These are phyloP conservation scores for Microcebus jonahi DNA, from an alignment of 2,113 vertebrate genomes.

Conservation along the genomic window DNA sequence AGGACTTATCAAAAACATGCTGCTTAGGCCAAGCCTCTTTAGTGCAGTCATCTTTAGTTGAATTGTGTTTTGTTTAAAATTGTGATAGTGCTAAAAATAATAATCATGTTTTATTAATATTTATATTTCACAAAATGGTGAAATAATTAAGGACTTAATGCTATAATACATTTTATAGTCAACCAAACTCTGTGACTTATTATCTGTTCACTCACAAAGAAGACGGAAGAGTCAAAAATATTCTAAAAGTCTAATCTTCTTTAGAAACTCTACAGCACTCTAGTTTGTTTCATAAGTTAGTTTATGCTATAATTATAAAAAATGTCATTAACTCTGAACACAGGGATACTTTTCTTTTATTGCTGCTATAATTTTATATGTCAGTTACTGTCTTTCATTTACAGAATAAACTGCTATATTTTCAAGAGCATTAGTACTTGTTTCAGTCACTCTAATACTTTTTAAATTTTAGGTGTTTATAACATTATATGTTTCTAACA, in stretches of 20 bases:
- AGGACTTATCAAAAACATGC: slow-evolving; percentile 52
- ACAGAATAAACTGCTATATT: slow-evolving; percentile 65
- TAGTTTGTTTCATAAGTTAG: slow-evolving; percentile 73
- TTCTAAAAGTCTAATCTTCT: slow-evolving; percentile 54
- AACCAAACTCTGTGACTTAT: slow-evolving; percentile 77
- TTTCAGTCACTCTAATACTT: not conserved
- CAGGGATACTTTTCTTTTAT: slow-evolving; percentile 76
- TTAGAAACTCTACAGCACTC: slow-evolving; percentile 57
- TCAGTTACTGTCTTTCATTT: slow-evolving; percentile 64
- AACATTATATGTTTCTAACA: not conserved
- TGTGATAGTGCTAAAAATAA: slow-evolving; percentile 63
- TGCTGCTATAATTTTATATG: slow-evolving; percentile 77
- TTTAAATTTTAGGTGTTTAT: not conserved
- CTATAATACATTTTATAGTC: slow-evolving; percentile 74
- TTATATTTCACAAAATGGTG: slow-evolving; percentile 75
- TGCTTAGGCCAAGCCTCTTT: not conserved
- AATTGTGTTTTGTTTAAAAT: slow-evolving; percentile 78
- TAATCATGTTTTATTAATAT: slow-evolving; percentile 60
- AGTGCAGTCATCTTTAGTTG: slow-evolving; percentile 67
- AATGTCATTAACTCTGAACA: slow-evolving; percentile 74
- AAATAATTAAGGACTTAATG: slow-evolving; percentile 80
- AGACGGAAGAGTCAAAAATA: slow-evolving; percentile 74
- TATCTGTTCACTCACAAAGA: slow-evolving; percentile 76
- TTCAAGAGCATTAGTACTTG: slow-evolving; percentile 60
- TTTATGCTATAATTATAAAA: slow-evolving; percentile 79